These are phyloP conservation scores for Diadophis punctatus DNA, from an alignment of 2,113 vertebrate species.

Conservation along the genomic window DNA sequence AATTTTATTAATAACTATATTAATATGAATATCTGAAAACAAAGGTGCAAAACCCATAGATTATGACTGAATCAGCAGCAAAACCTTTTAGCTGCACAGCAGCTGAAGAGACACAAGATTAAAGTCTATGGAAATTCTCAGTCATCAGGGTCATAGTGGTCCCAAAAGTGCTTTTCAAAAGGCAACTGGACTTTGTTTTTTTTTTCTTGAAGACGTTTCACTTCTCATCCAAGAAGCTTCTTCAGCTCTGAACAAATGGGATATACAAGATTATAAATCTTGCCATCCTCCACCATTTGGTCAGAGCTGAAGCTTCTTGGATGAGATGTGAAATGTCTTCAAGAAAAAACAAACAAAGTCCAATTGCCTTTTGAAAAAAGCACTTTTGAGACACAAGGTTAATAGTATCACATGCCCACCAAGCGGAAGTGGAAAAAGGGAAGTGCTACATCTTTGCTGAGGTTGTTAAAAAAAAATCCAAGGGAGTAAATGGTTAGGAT, in stretches of 20 bases:
- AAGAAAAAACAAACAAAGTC: background rate
- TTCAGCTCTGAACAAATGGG: background rate
- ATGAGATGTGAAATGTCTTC: background rate
- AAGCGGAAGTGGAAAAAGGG: background rate
- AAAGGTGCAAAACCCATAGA: background rate
- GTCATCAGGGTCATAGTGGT: background rate
- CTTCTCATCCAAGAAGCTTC: background rate
- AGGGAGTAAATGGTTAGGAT: background rate
- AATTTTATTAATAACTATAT: background rate
- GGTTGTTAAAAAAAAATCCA: background rate
- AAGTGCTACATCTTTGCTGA: background rate
- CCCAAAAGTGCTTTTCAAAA: no score
- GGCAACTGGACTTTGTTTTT: no score
- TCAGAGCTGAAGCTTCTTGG: background rate
- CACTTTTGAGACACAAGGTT: background rate
- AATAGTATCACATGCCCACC: background rate
- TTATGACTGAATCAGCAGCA: background rate
- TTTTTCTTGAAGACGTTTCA: background rate
- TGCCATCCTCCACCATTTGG: background rate
- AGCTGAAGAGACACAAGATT: background rate
- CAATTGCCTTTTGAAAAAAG: background rate
- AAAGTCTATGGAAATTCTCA: background rate
- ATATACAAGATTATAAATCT: background rate
- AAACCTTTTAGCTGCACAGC: background rate
- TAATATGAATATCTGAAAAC: background rate